Evolutionary conservation across 2,888 invertebrate species (phyloP), one percentile per base, ranked within the genome.

Genomic region (Cantharis rustica): DNA sequence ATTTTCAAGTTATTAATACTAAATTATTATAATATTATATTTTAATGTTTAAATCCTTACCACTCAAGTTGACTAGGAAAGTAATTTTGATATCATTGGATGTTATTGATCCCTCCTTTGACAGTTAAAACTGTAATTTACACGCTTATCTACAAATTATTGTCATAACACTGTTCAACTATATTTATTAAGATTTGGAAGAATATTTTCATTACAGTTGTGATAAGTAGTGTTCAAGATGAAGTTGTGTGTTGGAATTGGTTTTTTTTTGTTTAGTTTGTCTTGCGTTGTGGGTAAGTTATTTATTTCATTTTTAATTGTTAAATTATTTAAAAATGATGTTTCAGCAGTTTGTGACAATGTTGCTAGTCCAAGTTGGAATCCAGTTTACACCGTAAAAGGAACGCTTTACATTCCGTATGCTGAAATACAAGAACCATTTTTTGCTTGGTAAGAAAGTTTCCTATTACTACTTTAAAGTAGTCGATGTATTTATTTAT

Each of bases 381-480:
- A 91, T 84, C 86, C 90, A 0, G 91, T 92, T 0, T 96, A 96
- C 85, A 92, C 93, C 0, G 93, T 94, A 0, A 93, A 93, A 85
- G 97, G 96, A 3, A 90, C 93, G 3, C 88, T 98, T 23, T 92
- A 91, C 81, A 95, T 98, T 80, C 98, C 98, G 0, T 98, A 98
- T 89, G 98, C 98, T 0, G 98, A 98, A 89, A 93, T 98, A 69
- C 91, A 91, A 20, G 98, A 98, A 87, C 97, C 98, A 0, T 97
- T 98, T 86, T 93, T 92, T 84, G 96, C 95, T 13, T 98, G 95
- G 94, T 92, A 85, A 91, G 89, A 76, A 20, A 16, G 61, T 62
- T 75, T 26, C 3, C 7, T 47, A 47, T 13, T 47, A 47, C 7
- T 47, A 47, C 13, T 13, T 31, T n/a, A n/a, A 47, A 13, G 7